Evolutionary conservation across 2,797 vertebrate species (phyloP), one percentile per base, ranked within the genome.

Genomic region (Helicolenus hilgendorfi): DNA sequence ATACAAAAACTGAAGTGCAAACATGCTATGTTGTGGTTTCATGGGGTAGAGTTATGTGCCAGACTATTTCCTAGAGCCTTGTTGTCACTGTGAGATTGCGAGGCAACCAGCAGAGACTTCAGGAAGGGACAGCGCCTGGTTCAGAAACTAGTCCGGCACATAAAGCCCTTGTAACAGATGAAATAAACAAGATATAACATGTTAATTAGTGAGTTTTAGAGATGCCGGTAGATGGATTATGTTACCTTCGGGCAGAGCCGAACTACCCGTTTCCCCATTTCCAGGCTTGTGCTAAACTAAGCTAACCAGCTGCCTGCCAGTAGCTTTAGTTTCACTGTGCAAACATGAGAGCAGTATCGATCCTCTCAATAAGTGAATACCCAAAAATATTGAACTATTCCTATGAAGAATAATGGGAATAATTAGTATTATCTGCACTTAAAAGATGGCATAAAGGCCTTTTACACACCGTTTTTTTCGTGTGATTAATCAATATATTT

Each of bases 391-490:
- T 49, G 4, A 49, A 0, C 2, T 58, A 26, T 58, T 24, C 14
- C 14, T 18, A 27, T 8, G n/a, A 59, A 4, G 11, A 71, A 14
- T 35, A 35, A 35, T 33, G 29, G 7, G 0, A 45, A 45, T 41
- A 41, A 29, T 49, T 0, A 20, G 45, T 49, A 49, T 20, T 49
- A 49, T 1, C 7, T 49, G 1, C 15, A 4, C 1, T 0, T 49
- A 49, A 49, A 49, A 20, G 0, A 49, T 4, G 7, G 45, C 45
- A 49, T 20, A 49, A 49, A 9, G 45, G 1, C 45, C 0, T 49
- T 8, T 20, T 8, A 20, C 45, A 20, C 45, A 20, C 0, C 0
- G 1, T 20, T 49, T 49, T 49, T 45, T 49, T 49, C 0, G 7
- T 49, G 15, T 49, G 15, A 20, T 49, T 49, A 49, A 49, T 49